Conservation (phyloP, 2,113 vertebrate species). For the Mesembrinibis cayennensis region DNA sequence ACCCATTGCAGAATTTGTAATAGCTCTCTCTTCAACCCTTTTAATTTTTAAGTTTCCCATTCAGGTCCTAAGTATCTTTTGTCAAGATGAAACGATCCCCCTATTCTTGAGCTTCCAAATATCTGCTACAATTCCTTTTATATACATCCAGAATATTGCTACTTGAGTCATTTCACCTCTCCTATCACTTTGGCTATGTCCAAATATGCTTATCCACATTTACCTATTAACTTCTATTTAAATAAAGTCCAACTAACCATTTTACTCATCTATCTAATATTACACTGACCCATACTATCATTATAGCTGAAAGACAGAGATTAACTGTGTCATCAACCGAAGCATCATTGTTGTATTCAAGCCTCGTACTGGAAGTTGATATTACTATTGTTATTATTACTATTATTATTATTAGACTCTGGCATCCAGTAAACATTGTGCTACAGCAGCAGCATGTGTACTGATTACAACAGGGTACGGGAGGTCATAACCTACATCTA, state of each 20-base stretch:
- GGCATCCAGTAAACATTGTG: not conserved
- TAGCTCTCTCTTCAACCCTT: not conserved
- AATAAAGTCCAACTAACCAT: not conserved
- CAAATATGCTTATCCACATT: not conserved
- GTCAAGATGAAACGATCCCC: not conserved
- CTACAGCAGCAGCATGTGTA: not conserved
- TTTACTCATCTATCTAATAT: not conserved
- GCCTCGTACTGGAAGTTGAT: not conserved
- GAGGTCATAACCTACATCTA: not conserved
- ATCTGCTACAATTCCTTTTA: not conserved
- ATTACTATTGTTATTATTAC: not conserved
- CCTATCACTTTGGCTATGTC: not conserved
- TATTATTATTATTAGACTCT: not conserved
- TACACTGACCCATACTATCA: not conserved
- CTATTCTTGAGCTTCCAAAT: not conserved
- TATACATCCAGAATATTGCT: not conserved
- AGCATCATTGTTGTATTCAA: not conserved
- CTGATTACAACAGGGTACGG: not conserved
- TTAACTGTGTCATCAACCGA: not conserved
- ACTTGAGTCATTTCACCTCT: not conserved
- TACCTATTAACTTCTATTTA: not conserved
- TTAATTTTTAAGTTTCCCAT: not conserved
- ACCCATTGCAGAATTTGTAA: not conserved
- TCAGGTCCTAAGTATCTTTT: not conserved
- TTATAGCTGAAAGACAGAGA: not conserved